Base-by-base conservation (phyloP, 2,113 vertebrate genomes). In the Melanerpes formicivorus region DNA sequence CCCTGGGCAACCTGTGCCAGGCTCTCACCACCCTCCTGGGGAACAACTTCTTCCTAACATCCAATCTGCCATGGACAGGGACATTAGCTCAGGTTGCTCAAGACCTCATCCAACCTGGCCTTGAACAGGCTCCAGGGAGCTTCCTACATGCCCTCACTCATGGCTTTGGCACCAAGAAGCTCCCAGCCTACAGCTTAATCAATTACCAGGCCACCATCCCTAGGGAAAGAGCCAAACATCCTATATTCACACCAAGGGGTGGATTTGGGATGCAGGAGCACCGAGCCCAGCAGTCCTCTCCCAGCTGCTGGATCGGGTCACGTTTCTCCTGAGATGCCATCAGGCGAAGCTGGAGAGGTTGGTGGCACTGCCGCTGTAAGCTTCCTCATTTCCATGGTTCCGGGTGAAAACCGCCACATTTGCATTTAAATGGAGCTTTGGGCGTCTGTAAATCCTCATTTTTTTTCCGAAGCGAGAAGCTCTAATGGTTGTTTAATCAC, bases 401-500 rank as follows among this genome's bases (percentile, higher is more conserved):
- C 26, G 0, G 93, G 93, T 62, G 25, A 90, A 90, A 93, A 89
- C n/a, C 1, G 2, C 69, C 73, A 5, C 90, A 97, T 98, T 98
- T 98, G 97, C 97, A 98, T 98, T 97, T 98, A 97, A 98, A 98
- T 97, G 93, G 95, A 97, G 96, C 69, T 95, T 93, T 91, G 93
- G 93, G 95, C 87, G 55, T 94, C 95, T 95, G 96, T 97, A 97
- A 98, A 97, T 95, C 97, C 97, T 93, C 81, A 66, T 96, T 97
- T 97, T 95, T 77, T 40, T 40, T 25, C 18, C 23, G 55, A 59
- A 67, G 91, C 3, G 3, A 82, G 14, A 76, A 93, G 92, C 84
- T 76, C 92, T 93, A 95, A 96, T 88, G 96, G 97, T 80, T 93
- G 91, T 97, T 98, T 97, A 97, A 97, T 97, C 95, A 50, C 18